Conservation (phyloP, 1,140 invertebrate species). For the Pseudomyrmex pallidus region DNA sequence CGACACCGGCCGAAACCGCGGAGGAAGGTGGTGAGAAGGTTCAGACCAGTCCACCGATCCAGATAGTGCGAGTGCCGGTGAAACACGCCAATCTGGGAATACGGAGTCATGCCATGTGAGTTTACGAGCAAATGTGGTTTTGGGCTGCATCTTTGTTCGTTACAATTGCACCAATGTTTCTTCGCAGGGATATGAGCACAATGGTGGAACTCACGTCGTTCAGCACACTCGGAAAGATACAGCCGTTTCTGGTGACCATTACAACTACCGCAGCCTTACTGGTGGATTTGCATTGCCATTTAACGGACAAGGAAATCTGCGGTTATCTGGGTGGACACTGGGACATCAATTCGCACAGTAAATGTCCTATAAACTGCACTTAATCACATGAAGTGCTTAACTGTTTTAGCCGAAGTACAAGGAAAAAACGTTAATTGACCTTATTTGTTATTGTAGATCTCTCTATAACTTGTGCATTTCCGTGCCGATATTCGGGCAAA, state of each 20-base stretch:
- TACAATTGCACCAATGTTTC: conserved; percentile 35
- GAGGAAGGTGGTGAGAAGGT: conserved; percentile 76
- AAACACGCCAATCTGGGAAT: conserved; percentile 85
- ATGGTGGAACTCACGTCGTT: conserved; percentile 95
- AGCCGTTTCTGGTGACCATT: conserved; percentile 96
- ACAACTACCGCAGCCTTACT: conserved; percentile 94
- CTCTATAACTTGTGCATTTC: conserved; percentile 95
- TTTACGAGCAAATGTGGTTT: conserved; percentile 8
- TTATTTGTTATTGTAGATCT: conserved; percentile 87
- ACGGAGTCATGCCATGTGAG: conserved; percentile 84
- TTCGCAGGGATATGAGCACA: conserved; percentile 93
- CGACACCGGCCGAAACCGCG: conserved; percentile 64
- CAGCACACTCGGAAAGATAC: conserved; percentile 93
- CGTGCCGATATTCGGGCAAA: conserved; percentile 92
- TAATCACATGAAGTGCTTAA: conserved; percentile 8
- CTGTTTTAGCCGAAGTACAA: background rate
- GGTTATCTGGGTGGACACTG: conserved; percentile 97
- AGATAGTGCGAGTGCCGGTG: conserved; percentile 82
- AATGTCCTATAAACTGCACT: background rate
- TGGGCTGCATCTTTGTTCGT: background rate
- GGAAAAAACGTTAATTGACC: conserved; percentile 3
- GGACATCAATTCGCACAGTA: conserved; percentile 97
- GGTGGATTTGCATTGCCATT: conserved; percentile 97
- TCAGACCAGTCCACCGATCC: conserved; percentile 59
- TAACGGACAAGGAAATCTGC: conserved; percentile 96